Conservation (phyloP, 2,797 vertebrate species). For the Sebastes ruberrimus region DNA sequence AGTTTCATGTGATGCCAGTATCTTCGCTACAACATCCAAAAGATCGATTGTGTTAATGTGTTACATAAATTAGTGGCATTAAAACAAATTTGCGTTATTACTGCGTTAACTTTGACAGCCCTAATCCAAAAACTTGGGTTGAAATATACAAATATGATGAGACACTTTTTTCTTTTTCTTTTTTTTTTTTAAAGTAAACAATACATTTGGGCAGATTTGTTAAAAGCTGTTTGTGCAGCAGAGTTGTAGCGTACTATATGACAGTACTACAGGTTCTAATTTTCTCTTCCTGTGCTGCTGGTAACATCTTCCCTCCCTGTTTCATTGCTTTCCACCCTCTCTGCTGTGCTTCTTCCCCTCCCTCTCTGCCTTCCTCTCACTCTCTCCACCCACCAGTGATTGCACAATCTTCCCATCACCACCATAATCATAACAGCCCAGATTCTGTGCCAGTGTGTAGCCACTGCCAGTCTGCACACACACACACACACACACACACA, state of each 20-base stretch:
- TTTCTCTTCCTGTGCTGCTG: constrained; percentile 21
- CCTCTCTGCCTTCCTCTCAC: constrained; percentile 34
- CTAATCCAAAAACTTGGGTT: no score
- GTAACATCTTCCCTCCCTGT: constrained; percentile 37
- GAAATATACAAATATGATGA: no score
- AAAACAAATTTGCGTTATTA: no score
- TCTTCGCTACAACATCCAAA: no score
- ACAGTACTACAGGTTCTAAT: constrained; percentile 40
- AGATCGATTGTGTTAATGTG: no score
- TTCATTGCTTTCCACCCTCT: constrained; percentile 33
- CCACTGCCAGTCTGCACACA: constrained; percentile 31
- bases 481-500: constrained; percentile 13
- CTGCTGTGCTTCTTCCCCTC: constrained; percentile 38
- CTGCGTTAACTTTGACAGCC: no score
- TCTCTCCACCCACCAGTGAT: constrained; percentile 68
- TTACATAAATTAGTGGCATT: no score
- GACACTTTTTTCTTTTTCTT: no score
- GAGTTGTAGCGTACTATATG: not conserved
- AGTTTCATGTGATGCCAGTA: no score
- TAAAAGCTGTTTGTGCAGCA: constrained; percentile 3
- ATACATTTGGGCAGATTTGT: not conserved
- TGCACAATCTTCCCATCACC: constrained; percentile 73
- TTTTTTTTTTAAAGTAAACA: not conserved
- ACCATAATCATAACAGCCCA: constrained; percentile 64
- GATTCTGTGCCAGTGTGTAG: constrained; percentile 59